Percentiles rank a stretch among this genome's conserved stretches.
Evolutionary conservation across 2,113 vertebrate species (phyloP).

Genomic region (Peromyscus leucopus): DNA sequence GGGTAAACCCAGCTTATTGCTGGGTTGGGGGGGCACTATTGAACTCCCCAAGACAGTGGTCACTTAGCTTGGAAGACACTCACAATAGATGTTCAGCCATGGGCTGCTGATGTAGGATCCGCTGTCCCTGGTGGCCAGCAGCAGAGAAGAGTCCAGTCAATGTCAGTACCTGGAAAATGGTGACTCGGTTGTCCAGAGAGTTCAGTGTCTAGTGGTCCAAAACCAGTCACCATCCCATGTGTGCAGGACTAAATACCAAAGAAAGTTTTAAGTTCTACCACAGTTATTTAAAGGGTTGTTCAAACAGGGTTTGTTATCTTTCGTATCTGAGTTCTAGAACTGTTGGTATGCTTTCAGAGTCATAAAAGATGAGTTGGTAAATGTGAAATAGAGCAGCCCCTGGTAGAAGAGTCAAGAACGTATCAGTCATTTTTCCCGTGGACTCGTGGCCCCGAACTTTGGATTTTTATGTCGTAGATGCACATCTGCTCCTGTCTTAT

Average conservation of each 20-base stretch:
- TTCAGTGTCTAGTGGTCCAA: neutral
- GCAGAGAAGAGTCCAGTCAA: rapidly evolving
- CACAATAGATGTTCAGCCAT: neutral
- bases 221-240: neutral
- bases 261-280: neutral
- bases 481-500: rapidly evolving
- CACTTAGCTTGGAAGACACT: neutral
- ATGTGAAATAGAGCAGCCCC: neutral
- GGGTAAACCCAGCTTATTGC: neutral
- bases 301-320: neutral
- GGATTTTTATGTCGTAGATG: rapidly evolving
- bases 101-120: neutral
- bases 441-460: rapidly evolving
- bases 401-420: neutral
- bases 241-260: neutral
- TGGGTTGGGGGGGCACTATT: neutral
- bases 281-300: neutral
- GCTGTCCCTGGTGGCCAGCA: rapidly evolving
- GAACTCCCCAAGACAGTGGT: neutral
- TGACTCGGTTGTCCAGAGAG: no score
- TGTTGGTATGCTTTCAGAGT: neutral
- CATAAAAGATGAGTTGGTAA: neutral
- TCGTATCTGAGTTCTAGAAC: neutral
- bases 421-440: rapidly evolving
- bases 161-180: rapidly evolving